phyloP scores from a whole-genome alignment of 2,113 vertebrate genomes.

The Lipophrys pholis region DNA sequence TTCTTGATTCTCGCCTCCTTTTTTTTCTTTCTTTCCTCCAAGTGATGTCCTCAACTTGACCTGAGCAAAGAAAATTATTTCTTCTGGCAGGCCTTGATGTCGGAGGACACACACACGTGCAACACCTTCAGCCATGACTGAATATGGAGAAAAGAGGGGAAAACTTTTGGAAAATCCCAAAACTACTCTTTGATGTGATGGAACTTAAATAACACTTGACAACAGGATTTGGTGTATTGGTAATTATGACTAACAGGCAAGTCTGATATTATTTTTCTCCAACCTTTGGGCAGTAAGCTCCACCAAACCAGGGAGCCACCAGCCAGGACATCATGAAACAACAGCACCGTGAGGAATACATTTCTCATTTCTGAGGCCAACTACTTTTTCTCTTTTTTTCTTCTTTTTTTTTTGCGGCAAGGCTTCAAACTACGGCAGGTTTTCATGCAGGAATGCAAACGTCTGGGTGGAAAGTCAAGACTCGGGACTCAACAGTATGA shows the following conservation, averaged over 20 bases:
- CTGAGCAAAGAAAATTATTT: neutral
- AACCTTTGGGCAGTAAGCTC: conserved; percentile 8
- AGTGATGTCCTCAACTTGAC: conserved; percentile 23
- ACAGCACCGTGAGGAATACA: conserved; percentile 21
- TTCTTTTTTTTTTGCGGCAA: conserved; percentile 35
- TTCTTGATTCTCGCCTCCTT: conserved; percentile 2
- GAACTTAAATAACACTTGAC: conserved; percentile 21
- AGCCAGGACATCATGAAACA: conserved; percentile 33
- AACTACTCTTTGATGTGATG: conserved; percentile 27
- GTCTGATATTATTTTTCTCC: conserved; percentile 28
- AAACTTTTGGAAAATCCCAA: conserved; percentile 21
- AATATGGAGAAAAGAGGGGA: conserved; percentile 12
- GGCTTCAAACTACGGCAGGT: conserved; percentile 40
- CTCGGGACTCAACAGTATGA: conserved; percentile 17
- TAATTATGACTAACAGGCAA: conserved; percentile 38
- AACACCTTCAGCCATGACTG: conserved; percentile 24
- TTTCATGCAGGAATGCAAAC: conserved; percentile 46
- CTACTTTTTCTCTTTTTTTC: too few relatives aligned
- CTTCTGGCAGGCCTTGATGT: neutral
- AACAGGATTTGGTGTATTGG: conserved; percentile 15
- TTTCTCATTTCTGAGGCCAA: conserved; percentile 53
- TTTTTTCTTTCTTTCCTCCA: neutral
- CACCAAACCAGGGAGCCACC: conserved; percentile 6
- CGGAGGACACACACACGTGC: conserved; percentile 12
- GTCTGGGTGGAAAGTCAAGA: conserved; percentile 29